Percentiles rank a stretch among this genome's conserved stretches.
Evolutionary conservation across 2,113 vertebrate species (phyloP).

Genomic region (Sterna hirundo): DNA sequence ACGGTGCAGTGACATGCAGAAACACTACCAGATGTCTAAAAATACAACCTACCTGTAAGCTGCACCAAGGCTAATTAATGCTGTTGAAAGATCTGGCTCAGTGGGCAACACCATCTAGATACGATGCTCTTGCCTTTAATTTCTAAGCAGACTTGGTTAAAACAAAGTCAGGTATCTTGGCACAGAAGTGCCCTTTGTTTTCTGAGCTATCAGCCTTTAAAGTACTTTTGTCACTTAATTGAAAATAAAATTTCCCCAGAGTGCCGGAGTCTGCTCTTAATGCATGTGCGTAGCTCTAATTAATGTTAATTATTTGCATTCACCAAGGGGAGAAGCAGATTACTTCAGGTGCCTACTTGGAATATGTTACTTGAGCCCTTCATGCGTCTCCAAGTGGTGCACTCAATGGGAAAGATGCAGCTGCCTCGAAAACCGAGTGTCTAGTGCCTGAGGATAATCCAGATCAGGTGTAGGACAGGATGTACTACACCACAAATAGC

Average conservation of each 20-base stretch:
- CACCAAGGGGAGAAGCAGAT: not conserved
- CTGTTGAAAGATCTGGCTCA: not conserved
- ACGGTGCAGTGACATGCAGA: not conserved
- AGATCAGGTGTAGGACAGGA: not conserved
- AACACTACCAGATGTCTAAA: not conserved
- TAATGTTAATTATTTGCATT: conserved; percentile 57
- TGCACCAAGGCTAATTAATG: not conserved
- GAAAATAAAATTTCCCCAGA: conserved; percentile 61
- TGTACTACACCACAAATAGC: not conserved
- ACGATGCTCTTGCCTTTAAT: not conserved
- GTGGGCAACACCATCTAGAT: not conserved
- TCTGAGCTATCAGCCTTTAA: conserved; percentile 27
- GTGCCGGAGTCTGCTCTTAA: conserved; percentile 32
- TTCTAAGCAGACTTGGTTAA: conserved; percentile 51
- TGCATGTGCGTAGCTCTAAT: conserved; percentile 33
- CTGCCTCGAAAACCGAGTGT: not conserved
- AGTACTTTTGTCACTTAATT: conserved; percentile 49
- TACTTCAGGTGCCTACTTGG: conserved; percentile 25
- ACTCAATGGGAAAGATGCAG: not conserved
- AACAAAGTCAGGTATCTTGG: not conserved
- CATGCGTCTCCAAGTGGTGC: not conserved
- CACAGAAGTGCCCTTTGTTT: conserved; percentile 12
- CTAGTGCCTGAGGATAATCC: not conserved
- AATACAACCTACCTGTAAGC: not conserved
- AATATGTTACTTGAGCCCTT: not conserved